Evolutionary conservation across 2,888 invertebrate genomes (phyloP), one percentile per base, ranked within the genome.

Genomic region (Apamea epomidion): DNA sequence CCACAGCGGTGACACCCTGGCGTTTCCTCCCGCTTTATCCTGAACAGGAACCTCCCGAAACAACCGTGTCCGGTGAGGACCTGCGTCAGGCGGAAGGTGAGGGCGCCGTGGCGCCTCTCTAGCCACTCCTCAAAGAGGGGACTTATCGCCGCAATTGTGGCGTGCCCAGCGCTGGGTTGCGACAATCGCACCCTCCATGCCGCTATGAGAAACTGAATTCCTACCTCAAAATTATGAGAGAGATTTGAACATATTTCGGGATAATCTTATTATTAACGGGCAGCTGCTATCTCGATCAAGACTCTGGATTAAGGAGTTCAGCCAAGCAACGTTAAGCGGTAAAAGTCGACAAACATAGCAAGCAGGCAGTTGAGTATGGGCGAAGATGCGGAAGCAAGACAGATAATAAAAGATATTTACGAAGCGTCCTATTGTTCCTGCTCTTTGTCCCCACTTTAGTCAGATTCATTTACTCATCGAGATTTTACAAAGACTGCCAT

Each of bases 371-470:
- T 73, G 82, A 87, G 81, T 73, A 80, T 74, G 37, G 77, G 80
- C 76, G 80, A 86, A 88, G 90, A 90, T 83, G 90, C 89, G 91
- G 90, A 91, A 92, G 88, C 87, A 88, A 88, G 88, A 83, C 86
- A 87, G 89, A 92, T 91, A 91, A 92, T 93, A 93, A 92, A 92
- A 91, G 93, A 92, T 93, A 93, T 93, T 94, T 93, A 92, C 92
- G 80, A 91, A 92, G 91, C 89, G 86, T 86, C 83, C 89, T 89
- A 93, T 94, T 94, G 93, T 94, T 90, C 89, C 89, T 81, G 87
- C 86, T 90, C 91, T 90, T 92, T 93, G 93, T 93, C 89, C 90
- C 84, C 81, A 84, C 91, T 92, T 87, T 81, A 90, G 90, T 87
- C 82, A 90, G 90, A 89, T 91, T 90, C 87, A 91, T 92, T 91